Evolutionary conservation across 2,888 invertebrate genomes (phyloP), one percentile per base, ranked within the genome.

Genomic region (Synanthedon vespiformis): DNA sequence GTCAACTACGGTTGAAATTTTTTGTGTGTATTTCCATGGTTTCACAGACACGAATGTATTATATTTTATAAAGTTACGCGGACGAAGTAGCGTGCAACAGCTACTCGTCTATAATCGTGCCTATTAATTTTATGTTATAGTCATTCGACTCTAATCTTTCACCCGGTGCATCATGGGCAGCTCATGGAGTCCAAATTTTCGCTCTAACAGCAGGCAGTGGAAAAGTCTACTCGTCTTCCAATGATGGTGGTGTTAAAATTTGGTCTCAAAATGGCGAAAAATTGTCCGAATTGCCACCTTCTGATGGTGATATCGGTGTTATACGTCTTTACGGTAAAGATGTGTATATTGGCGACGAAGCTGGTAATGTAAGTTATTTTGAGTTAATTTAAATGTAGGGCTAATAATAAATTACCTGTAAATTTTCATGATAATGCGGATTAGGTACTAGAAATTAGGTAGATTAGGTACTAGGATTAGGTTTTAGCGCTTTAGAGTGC

Each of bases 111-210:
- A 52, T n/a, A 18, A 51, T 22, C 0, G 4, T 34, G 16, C 40
- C 44, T 22, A 22, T 22, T 22, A 22, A 48, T 52, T 22, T 16
- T 12, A 40, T n/a, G 5, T 40, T 22, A 27, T 27, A 86, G 86
- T 61, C 74, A 14, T 83, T 76, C 57, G 78, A 83, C 52, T 67
- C 56, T 12, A 71, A 77, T 54, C 64, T 86, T 40, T 55, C 67
- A 16, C 65, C 71, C 12, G 68, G 63, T 18, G 59, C 63, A 22
- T 70, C 77, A n/a, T 87, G 87, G 87, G 57, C 83, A 56, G 92
- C 92, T 4, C 92, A 92, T 65, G 83, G 83, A 8, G 89, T 89
- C 13, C 90, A 91, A 54, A 79, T 90, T 48, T 91, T 89, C 70
- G 89, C 90, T n/a, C 60, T 92, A 55, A 85, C 90, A 22, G 87